A percentile compares a stretch with the other conserved stretches of the same genome.
Conservation (phyloP, 1,140 invertebrate species). For the Phocides pigmalion region DNA sequence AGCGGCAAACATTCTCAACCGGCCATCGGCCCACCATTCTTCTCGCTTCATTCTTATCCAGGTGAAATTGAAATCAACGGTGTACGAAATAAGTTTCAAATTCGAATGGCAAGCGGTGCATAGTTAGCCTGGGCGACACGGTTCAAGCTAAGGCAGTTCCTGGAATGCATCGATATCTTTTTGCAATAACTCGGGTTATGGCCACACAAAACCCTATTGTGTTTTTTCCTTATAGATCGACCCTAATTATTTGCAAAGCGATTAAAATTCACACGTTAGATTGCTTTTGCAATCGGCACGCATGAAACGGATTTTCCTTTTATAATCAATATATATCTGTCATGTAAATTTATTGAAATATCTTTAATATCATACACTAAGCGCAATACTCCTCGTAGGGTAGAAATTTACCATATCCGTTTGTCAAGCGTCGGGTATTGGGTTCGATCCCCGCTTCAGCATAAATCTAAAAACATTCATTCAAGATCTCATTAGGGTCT, state of each 20-base stretch:
- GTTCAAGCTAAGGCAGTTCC: slow-evolving; percentile 74
- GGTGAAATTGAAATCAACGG: slow-evolving; percentile 35
- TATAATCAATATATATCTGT: no score
- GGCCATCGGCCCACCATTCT: slow-evolving; percentile 72
- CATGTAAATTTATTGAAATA: no score
- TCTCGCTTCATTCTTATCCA: slow-evolving; percentile 27
- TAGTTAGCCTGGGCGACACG: slow-evolving; percentile 54
- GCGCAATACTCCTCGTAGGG: no score
- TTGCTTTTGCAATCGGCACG: no score
- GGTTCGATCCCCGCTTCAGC: no score
- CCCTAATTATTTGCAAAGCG: not conserved
- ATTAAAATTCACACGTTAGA: no score
- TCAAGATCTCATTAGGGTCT: no score
- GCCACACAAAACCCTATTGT: slow-evolving; percentile 17
- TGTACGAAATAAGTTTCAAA: slow-evolving; percentile 37
- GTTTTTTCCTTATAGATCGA: slow-evolving; percentile 10
- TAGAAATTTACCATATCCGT: no score
- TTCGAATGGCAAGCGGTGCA: slow-evolving; percentile 36
- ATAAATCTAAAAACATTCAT: no score
- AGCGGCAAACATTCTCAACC: slow-evolving; percentile 78
- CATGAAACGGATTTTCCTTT: no score
- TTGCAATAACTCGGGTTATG: slow-evolving; percentile 14
- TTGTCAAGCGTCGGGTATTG: no score
- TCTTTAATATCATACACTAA: no score
- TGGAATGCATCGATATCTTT: slow-evolving; percentile 75